Base-by-base conservation (phyloP, 2,888 invertebrate species). In the Stenodera caucasica region DNA sequence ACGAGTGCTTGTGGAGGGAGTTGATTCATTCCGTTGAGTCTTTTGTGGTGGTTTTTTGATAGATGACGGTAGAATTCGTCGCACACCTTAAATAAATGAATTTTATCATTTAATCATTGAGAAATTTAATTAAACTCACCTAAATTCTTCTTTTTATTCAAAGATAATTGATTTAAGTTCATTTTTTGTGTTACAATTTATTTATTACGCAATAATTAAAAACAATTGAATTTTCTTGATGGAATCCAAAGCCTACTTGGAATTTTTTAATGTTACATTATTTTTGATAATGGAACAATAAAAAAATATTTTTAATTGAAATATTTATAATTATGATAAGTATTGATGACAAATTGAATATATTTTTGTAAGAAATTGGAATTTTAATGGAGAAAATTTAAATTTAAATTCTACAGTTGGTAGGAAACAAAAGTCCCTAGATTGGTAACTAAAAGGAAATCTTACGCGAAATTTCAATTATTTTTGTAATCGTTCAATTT, bases 1-100 rank as follows among this genome's bases (percentile, higher is more conserved):
- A 14, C 53, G 54, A n/a, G 58, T 55, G 11, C 21, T 35, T 35
- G 63, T 59, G 0, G 53, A 54, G 11, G 49, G 35, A 2, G 58
- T 58, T 33, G 59, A 49, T 45, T 51, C 30, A 21, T 60, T 29
- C n/a, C n/a, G n/a, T n/a, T n/a, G n/a, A n/a, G n/a, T n/a, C n/a
- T n/a, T n/a, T n/a, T n/a, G n/a, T n/a, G 21, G 37, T 55, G 12
- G 18, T 32, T 30, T 37, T 23, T 15, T 35, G 49, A 51, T 49
- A 29, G 15, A 1, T 14, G 21, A 30, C 23, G 5, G 11, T 33
- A 18, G 60, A 54, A n/a, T 49, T 40, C 11, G 11, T 7, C 54
- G 55, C 2, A 18, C n/a, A 30, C 15, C 55, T 40, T 15, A 4
- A 18, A 29, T 15, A 15, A 18, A 3, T 14, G 6, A 26, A 23